These are phyloP conservation scores for Botia kubotai DNA, from an alignment of 2,797 vertebrate genomes.

Conservation along the genomic window DNA sequence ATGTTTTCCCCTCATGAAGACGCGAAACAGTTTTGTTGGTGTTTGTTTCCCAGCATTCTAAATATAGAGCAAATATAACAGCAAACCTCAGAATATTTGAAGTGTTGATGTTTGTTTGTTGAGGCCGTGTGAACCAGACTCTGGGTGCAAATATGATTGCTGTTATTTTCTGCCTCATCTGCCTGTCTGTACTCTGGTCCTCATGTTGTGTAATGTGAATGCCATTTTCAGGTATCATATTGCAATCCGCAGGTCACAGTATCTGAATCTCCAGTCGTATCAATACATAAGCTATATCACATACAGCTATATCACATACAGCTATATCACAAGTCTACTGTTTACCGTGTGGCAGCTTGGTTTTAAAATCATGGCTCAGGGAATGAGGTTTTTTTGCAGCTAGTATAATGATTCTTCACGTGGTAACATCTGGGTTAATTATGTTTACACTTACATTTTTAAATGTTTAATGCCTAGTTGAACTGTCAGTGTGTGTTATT, in stretches of 20 bases:
- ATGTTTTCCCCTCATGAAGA: not conserved
- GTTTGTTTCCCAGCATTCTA: not conserved
- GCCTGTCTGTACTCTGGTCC: constrained; percentile 51
- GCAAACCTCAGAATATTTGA: not conserved
- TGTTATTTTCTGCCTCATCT: constrained; percentile 43
- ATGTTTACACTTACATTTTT: constrained; percentile 54
- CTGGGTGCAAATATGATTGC: constrained; percentile 13
- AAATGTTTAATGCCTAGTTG: not conserved
- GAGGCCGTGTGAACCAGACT: not conserved
- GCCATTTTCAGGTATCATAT: not conserved
- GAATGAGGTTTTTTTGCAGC: not conserved
- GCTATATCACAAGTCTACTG: not conserved
- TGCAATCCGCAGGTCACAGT: constrained; percentile 33
- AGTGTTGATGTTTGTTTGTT: constrained; percentile 3
- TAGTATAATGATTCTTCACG: constrained; percentile 2
- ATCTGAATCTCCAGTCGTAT: not conserved
- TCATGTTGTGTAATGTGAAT: not conserved
- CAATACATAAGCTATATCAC: too few relatives aligned
- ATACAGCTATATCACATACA: too few relatives aligned
- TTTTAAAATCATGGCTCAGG: not conserved
- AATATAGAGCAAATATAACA: not conserved
- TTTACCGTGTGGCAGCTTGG: not conserved
- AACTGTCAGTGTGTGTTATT: not conserved
- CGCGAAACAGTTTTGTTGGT: not conserved
- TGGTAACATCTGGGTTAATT: constrained; percentile 19